Conservation (phyloP, 2,113 vertebrate species). For the Crypturellus undulatus region DNA sequence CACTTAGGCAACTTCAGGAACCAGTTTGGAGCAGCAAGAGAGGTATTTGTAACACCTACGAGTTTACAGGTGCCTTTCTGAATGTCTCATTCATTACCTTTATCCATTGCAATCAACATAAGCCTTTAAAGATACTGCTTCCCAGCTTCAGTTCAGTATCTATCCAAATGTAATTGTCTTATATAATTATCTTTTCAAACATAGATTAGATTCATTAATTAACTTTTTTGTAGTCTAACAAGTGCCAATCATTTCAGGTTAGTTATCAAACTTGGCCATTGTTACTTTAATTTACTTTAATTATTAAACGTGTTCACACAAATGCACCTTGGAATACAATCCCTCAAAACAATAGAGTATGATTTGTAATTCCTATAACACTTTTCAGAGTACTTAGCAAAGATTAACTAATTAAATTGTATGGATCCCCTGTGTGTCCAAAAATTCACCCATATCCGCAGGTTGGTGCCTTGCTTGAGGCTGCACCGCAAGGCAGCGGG, state of each 20-base stretch:
- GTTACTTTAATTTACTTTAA: not conserved
- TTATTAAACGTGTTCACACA: not conserved
- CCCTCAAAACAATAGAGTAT: not conserved
- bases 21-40: not conserved
- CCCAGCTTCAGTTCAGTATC: not conserved
- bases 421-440: not conserved
- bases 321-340: not conserved
- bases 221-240: not conserved
- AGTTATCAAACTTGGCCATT: not conserved
- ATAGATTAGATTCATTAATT: not conserved
- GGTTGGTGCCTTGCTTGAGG: slow-evolving; percentile 43
- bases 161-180: not conserved
- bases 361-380: not conserved
- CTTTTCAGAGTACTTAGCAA: slow-evolving; percentile 26
- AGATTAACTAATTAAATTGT: slow-evolving; percentile 49
- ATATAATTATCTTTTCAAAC: not conserved
- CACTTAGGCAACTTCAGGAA: not conserved
- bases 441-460: slow-evolving; percentile 1
- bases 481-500: not conserved
- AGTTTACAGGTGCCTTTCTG: not conserved
- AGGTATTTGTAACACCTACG: not conserved
- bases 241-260: not conserved
- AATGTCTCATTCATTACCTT: not conserved
- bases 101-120: not conserved
- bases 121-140: not conserved